Evolutionary conservation across 2,888 invertebrate genomes (phyloP).

Genomic region (Athetis lepigone): DNA sequence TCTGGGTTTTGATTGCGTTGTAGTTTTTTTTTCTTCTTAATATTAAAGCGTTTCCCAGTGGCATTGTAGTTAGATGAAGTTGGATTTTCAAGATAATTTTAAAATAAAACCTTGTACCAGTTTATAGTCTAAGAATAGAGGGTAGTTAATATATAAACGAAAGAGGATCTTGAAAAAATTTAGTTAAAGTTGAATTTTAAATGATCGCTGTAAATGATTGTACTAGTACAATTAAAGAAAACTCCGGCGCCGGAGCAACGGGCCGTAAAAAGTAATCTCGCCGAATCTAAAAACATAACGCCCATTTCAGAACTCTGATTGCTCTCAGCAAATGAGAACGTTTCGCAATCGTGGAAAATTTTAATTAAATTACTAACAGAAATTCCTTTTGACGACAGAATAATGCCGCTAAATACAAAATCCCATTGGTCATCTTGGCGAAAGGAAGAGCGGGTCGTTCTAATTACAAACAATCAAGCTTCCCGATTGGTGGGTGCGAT

Average conservation of each 20-base stretch:
- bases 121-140: constrained; percentile 1
- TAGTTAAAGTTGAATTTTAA: constrained; percentile 51
- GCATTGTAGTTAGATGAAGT: constrained; percentile 18
- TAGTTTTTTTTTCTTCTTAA: constrained; percentile 60
- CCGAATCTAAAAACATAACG: constrained; percentile 69
- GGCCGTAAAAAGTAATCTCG: constrained; percentile 65
- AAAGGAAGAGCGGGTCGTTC: constrained; percentile 87
- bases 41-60: constrained; percentile 26
- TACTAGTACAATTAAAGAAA: constrained; percentile 61
- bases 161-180: constrained; percentile 26
- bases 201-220: constrained; percentile 49
- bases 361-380: constrained; percentile 80
- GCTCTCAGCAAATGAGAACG: constrained; percentile 78
- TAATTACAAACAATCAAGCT: constrained; percentile 91
- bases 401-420: constrained; percentile 83
- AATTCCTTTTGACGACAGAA: constrained; percentile 76
- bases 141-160: constrained; percentile 3
- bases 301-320: constrained; percentile 77
- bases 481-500: constrained; percentile 83
- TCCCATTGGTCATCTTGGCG: constrained; percentile 87
- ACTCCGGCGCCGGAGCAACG: constrained; percentile 44
- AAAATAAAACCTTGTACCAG: neutral
- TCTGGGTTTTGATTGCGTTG: constrained; percentile 49
- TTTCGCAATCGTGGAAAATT: constrained; percentile 72
- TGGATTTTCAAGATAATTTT: constrained; percentile 6